These are phyloP conservation scores for Lepilemur septentrionalis DNA, from an alignment of 2,797 vertebrate genomes.

Conservation along the genomic window DNA sequence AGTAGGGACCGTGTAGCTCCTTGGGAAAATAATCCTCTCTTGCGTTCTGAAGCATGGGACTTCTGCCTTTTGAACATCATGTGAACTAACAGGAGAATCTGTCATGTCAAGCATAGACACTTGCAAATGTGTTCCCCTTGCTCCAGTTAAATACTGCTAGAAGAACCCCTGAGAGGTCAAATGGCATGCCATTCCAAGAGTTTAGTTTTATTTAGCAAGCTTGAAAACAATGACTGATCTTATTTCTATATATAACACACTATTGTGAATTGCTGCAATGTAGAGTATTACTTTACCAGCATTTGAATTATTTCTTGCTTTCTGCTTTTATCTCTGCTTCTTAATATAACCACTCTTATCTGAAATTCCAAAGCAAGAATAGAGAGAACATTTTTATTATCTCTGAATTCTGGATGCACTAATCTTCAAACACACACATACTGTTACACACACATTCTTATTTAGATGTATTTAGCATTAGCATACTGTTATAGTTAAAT, in stretches of 20 bases:
- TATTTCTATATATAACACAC: conserved; percentile 87
- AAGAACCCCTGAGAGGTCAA: conserved; percentile 80
- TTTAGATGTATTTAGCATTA: background rate
- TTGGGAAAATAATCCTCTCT: conserved; percentile 55
- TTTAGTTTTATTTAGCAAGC: conserved; percentile 84
- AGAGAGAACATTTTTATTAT: conserved; percentile 38
- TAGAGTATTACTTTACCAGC: conserved; percentile 31
- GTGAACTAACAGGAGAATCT: conserved; percentile 53
- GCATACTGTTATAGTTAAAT: background rate
- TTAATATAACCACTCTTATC: conserved; percentile 44
- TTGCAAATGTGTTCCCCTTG: conserved; percentile 64
- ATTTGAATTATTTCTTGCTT: conserved; percentile 63
- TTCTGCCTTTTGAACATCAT: conserved; percentile 81
- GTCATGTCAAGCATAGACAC: conserved; percentile 75
- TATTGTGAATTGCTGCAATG: conserved; percentile 59
- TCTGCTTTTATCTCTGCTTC: conserved; percentile 65
- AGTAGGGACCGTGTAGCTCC: conserved; percentile 60
- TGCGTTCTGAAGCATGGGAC: conserved; percentile 55
- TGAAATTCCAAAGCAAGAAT: conserved; percentile 65
- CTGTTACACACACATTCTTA: background rate
- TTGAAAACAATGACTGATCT: conserved; percentile 86
- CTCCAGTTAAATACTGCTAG: conserved; percentile 82
- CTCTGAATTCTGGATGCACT: conserved; percentile 17
- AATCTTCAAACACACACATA: background rate
- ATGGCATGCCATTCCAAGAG: conserved; percentile 83